These are phyloP conservation scores for Camelus dromedarius DNA, from an alignment of 2,113 vertebrate genomes.

Conservation along the genomic window DNA sequence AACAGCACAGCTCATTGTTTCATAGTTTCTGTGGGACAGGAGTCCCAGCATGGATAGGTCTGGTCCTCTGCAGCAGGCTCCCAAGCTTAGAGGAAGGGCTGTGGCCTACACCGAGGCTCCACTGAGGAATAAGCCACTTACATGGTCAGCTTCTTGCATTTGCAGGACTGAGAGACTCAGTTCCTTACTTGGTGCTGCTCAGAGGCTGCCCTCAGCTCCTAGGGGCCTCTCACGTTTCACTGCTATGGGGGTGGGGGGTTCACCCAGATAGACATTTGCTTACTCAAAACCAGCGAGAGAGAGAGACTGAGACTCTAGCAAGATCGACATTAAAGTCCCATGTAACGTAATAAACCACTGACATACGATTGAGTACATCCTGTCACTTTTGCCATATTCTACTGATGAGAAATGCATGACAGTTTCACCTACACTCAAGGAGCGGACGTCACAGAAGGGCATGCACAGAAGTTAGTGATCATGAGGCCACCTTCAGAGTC, in stretches of 20 bases:
- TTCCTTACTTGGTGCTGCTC: neutral
- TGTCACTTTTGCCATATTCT: neutral
- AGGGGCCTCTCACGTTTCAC: neutral
- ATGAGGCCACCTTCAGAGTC: neutral
- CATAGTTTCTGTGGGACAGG: neutral
- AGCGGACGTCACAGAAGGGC: neutral
- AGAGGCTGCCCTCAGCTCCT: neutral
- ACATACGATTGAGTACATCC: neutral
- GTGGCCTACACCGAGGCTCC: rapidly evolving
- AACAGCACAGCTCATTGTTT: neutral
- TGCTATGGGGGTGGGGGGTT: rapidly evolving
- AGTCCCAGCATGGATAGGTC: neutral
- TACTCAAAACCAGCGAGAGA: neutral
- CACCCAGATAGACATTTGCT: neutral
- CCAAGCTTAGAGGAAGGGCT: rapidly evolving
- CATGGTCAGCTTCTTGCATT: neutral
- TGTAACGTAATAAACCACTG: neutral
- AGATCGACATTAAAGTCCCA: neutral
- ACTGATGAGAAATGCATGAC: neutral
- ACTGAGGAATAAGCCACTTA: neutral
- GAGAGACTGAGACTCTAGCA: neutral
- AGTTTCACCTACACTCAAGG: neutral
- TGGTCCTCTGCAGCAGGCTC: neutral
- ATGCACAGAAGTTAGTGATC: neutral
- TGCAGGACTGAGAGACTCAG: neutral